A percentile compares a stretch with the other conserved stretches of the same genome.
These are phyloP conservation scores for Trissonchulus latispiculum DNA, from an alignment of 2,888 invertebrate species.

Conservation along the genomic window DNA sequence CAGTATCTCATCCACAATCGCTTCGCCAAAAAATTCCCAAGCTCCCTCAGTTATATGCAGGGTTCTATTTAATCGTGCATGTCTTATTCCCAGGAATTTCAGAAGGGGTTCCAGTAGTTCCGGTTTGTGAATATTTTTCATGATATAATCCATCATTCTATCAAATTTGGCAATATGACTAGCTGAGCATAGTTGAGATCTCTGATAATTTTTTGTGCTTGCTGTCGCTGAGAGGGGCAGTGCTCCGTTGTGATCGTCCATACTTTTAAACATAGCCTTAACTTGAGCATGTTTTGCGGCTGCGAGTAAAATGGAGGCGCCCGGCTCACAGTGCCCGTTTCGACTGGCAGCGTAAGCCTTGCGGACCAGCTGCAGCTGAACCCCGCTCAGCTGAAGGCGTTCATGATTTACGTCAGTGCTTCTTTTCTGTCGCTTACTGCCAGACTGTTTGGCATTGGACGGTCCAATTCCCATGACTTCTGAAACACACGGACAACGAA, in stretches of 20 bases:
- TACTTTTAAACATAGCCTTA: background rate
- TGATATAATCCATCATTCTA: background rate
- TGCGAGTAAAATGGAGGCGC: background rate
- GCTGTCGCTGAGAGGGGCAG: too few species aligned
- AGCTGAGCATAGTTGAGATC: background rate
- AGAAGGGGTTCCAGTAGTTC: background rate
- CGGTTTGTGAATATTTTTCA: background rate
- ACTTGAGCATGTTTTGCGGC: background rate
- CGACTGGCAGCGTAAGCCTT: background rate
- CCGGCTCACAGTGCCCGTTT: background rate
- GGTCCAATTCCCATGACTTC: too few species aligned
- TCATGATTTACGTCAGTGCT: too few species aligned
- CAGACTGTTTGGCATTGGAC: too few species aligned
- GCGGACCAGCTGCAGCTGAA: background rate
- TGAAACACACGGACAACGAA: too few species aligned
- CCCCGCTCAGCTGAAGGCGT: background rate
- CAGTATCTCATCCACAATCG: background rate
- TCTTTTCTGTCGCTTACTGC: too few species aligned
- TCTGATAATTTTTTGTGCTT: background rate
- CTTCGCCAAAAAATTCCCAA: background rate
- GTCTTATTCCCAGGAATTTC: background rate
- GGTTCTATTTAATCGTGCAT: slow-evolving; percentile 27
- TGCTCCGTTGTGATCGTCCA: too few species aligned
- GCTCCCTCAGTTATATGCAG: background rate
- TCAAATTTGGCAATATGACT: background rate